Evolutionary conservation across 2,797 vertebrate species (phyloP).

Genomic region (Hippopotamyrus pictus): DNA sequence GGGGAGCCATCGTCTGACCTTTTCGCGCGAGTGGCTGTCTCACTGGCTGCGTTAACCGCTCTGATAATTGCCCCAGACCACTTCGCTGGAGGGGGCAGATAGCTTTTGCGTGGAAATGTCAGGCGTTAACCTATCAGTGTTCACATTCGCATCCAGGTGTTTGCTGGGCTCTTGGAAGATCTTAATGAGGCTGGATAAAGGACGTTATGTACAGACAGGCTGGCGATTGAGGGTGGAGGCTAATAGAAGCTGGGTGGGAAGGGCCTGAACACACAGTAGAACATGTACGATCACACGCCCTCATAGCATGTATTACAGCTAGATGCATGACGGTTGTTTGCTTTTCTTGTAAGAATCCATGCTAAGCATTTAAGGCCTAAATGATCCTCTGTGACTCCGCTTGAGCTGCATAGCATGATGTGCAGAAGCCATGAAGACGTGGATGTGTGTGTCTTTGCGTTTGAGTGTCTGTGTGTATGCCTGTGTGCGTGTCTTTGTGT

Average conservation of each 20-base stretch:
- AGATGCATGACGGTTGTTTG: neutral
- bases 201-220: neutral
- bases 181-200: neutral
- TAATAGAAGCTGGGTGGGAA: constrained; percentile 16
- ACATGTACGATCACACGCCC: neutral
- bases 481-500: neutral
- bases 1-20: neutral
- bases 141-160: neutral
- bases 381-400: neutral
- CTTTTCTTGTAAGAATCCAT: neutral
- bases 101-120: neutral
- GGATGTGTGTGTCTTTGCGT: neutral
- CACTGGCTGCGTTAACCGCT: neutral
- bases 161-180: neutral
- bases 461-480: neutral
- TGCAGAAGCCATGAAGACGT: neutral
- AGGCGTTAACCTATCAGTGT: neutral
- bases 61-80: neutral
- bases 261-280: neutral
- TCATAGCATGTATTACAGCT: neutral
- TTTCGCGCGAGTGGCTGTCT: neutral
- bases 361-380: neutral
- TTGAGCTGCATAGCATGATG: neutral
- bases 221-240: neutral
- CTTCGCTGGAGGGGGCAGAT: neutral